Percentiles rank a stretch among this genome's conserved stretches.
phyloP scores from a whole-genome alignment of 64 coral and sea anemone species.

The Stichodactyla helianthus region DNA sequence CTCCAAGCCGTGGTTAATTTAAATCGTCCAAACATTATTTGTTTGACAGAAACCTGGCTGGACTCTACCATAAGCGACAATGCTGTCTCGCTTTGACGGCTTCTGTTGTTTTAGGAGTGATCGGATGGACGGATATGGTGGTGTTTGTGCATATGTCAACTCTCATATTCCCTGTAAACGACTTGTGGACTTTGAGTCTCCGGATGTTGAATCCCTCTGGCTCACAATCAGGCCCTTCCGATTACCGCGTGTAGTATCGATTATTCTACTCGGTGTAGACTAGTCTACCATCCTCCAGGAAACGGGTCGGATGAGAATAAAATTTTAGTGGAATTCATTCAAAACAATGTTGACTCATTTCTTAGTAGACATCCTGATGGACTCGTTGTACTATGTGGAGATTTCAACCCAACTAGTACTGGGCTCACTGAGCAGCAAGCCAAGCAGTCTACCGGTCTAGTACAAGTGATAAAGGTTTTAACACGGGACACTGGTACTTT shows the following conservation, averaged over 20 bases:
- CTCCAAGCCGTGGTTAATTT: no score
- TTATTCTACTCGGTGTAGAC: conserved; percentile 8
- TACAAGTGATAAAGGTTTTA: conserved; percentile 48
- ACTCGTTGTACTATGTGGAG: conserved; percentile 28
- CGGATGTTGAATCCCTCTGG: conserved; percentile 46
- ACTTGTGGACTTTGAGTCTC: conserved; percentile 28
- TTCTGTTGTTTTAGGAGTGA: conserved; percentile 20
- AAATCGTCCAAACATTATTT: no score
- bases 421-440: no score
- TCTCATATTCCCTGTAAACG: no score
- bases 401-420: conserved; percentile 44
- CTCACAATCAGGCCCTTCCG: conserved; percentile 30
- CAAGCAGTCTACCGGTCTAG: conserved; percentile 33
- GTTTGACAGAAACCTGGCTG: no score
- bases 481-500: conserved; percentile 50
- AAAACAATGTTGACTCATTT: conserved; percentile 35
- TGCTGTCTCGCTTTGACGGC: conserved; percentile 8
- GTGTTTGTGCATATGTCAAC: conserved; percentile 41
- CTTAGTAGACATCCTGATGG: conserved; percentile 42
- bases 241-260: conserved; percentile 6
- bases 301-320: conserved; percentile 14
- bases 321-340: not conserved
- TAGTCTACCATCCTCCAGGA: conserved; percentile 18
- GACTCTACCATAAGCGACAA: conserved; percentile 8
- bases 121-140: conserved; percentile 11